A percentile compares a stretch with the other conserved stretches of the same genome.
Conservation (phyloP, 2,113 vertebrate genomes). For the Sciurus niger region DNA sequence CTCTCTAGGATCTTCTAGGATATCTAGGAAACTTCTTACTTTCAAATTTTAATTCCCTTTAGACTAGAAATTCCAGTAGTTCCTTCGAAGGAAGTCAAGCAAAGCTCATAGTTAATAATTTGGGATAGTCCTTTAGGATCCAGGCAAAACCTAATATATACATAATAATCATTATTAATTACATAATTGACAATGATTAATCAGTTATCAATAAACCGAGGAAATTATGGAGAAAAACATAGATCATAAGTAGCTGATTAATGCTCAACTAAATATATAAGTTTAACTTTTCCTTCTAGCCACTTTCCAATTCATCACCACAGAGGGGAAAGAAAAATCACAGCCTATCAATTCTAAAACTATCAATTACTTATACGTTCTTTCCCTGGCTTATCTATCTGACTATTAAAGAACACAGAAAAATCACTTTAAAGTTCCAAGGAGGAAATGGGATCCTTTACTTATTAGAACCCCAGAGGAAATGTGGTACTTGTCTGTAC, state of each 20-base stretch:
- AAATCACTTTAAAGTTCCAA: not conserved
- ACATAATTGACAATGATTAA: not conserved
- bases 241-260: not conserved
- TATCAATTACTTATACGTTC: not conserved
- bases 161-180: not conserved
- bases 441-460: not conserved
- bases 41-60: not conserved
- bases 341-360: not conserved
- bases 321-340: conserved; percentile 17
- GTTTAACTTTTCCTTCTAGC: not conserved
- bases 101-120: conserved; percentile 16
- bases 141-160: not conserved
- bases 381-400: not conserved
- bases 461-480: not conserved
- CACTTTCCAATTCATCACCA: not conserved
- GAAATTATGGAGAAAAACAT: not conserved
- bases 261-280: not conserved
- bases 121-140: not conserved
- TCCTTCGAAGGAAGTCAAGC: not conserved
- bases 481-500: not conserved
- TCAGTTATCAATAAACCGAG: not conserved
- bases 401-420: not conserved
- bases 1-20: not conserved
- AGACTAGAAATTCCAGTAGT: not conserved
- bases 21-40: not conserved